Base-by-base conservation (phyloP, 2,113 vertebrate genomes). In the Pelvicachromis taeniatus region DNA sequence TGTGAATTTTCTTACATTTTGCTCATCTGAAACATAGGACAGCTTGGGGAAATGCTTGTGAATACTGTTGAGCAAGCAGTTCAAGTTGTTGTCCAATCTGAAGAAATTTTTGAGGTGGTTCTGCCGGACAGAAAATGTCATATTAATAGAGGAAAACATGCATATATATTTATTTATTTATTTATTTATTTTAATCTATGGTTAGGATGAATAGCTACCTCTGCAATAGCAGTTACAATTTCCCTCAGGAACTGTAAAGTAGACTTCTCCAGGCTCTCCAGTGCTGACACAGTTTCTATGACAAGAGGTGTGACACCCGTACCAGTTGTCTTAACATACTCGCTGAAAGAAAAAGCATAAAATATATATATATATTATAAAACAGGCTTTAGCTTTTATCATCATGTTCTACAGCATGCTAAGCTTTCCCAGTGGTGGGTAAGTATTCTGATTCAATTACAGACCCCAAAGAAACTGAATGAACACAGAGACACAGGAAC, bases 61-160 rank as follows among this genome's bases (percentile, higher is more conserved):
- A 2, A 95, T 45, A 7, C 2, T 13, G 0, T 4, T 0, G 0
- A 81, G 48, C 65, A 92, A 1, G 2, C 1, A 0, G 33, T 53
- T 6, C 7, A 68, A 10, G 6, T 4, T 38, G 26, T 38, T 63
- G 0, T 52, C 7, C 0, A 53, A 53, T 55, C 35, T 89, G 88
- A 96, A 95, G 83, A 95, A 94, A 2, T 12, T 77, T 58, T 83
- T 88, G 1, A 95, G 61, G 48, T 23, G 2, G 0, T 5, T 86
- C 95, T 96, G 85, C 35, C 10, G 11, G 40, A 78, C 9, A 77
- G 8, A 79, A 65, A 65, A 19, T 10, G 6, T 6, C 3, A 11
- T 73, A 73, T 63, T 55, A n/a, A 13, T 7, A 21, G 7, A 42
- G 12, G 17, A 63, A 61, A 21, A n/a, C n/a, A 29, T 6, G 8